phyloP scores from a whole-genome alignment of 2,888 invertebrate genomes.

The Antheraea assamensis region DNA sequence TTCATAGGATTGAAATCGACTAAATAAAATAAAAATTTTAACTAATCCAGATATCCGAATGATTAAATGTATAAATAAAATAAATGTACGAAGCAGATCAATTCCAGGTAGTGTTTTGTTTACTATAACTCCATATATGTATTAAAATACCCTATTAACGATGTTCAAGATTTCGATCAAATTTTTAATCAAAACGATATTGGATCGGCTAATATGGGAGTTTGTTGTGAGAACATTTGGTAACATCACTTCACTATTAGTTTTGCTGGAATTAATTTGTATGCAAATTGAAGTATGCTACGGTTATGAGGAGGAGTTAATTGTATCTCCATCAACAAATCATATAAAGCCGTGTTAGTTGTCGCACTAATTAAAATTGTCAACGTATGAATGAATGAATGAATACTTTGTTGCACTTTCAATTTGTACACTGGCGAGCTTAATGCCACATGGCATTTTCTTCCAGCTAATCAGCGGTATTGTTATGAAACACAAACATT shows the following conservation, averaged over 20 bases:
- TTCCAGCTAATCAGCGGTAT: no score
- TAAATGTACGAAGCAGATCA: no score
- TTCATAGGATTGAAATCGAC: not conserved
- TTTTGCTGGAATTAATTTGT: constrained; percentile 72
- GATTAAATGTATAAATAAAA: not conserved
- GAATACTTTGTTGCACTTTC: not conserved
- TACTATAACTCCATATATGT: no score
- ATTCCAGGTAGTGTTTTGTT: no score
- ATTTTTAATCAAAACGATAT: not conserved
- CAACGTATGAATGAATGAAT: not conserved
- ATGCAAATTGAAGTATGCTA: constrained; percentile 68
- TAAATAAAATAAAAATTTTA: not conserved
- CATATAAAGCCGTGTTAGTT: constrained; percentile 8
- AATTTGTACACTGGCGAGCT: no score
- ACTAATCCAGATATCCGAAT: no score
- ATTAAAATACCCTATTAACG: no score
- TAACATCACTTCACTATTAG: constrained; percentile 54
- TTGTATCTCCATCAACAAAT: constrained; percentile 18
- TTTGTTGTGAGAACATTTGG: constrained; percentile 16
- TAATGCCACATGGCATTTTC: no score
- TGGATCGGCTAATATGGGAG: not conserved
- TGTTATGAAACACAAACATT: no score
- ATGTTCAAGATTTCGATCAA: not conserved
- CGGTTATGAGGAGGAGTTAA: constrained; percentile 31
- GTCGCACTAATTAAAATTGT: not conserved